Evolutionary conservation across 2,797 vertebrate genomes (phyloP), one percentile per base, ranked within the genome.

Genomic region (Miichthys miiuy): DNA sequence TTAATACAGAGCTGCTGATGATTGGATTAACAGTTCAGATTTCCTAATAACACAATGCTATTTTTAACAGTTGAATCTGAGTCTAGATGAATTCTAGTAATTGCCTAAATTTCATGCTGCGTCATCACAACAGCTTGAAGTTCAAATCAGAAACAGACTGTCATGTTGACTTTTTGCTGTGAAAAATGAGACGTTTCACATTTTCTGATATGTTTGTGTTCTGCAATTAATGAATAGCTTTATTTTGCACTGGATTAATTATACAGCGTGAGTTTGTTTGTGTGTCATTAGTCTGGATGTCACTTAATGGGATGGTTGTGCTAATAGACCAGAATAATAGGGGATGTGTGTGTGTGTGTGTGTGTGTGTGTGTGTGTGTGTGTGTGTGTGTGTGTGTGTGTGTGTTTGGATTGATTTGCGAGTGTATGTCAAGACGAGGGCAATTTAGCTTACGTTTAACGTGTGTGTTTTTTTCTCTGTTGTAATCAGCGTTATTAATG

Each of bases 231-330:
- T 69, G 41, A 69, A 77, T 72, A 58, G 67, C 83, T 84, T 68
- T 71, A 77, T 76, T 64, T 68, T 10, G 60, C 4, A 12, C 13
- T 18, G 47, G 58, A 77, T 88, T 80, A 83, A 84, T 67, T 68
- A 54, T 73, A 67, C 60, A 77, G 66, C 54, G 27, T 11, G 58
- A 72, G 79, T 83, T 83, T 82, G 80, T 87, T 80, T 82, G 66
- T 64, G 25, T 86, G 68, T 72, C 77, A 84, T 88, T 89, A 84
- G 48, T 80, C 68, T 79, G 48, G 55, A 55, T 83, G 78, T 67
- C 57, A 75, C 68, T 81, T 80, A 79, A 81, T 82, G 55, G 20
- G 68, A 66, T 82, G 66, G 58, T 57, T 83, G 30, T 72, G 67
- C 68, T 78, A 84, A 86, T 77, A 77, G 47, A 75, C 42, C 61